Conservation (phyloP, 2,888 invertebrate genomes). For the Temnothorax unifasciatus region DNA sequence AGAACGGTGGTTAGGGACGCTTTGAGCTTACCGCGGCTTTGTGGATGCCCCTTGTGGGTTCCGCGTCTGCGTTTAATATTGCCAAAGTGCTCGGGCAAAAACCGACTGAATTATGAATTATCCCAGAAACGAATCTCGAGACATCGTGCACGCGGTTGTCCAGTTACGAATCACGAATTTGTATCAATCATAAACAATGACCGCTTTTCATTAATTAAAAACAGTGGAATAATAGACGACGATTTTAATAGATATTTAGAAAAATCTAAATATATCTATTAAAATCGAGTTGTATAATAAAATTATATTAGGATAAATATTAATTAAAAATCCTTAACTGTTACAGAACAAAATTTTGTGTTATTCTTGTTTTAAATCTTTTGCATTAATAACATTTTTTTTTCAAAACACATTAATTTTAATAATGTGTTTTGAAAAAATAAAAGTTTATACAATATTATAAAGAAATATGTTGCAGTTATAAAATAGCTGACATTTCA, state of each 20-base stretch:
- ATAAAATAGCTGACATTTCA: background rate
- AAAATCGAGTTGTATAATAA: background rate
- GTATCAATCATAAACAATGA: background rate
- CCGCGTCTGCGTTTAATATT: constrained; percentile 83
- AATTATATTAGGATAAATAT: constrained; percentile 1
- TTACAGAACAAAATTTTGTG: background rate
- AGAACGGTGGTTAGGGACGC: constrained; percentile 73
- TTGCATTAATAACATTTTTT: background rate
- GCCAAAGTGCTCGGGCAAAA: constrained; percentile 84
- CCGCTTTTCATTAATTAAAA: background rate
- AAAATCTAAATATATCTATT: background rate
- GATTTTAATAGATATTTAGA: background rate
- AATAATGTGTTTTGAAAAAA: no score
- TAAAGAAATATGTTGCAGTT: background rate
- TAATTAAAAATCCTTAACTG: background rate
- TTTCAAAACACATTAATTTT: background rate
- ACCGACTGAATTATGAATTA: constrained; percentile 83
- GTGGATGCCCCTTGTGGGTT: constrained; percentile 79
- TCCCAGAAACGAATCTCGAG: constrained; percentile 47
- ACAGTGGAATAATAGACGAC: background rate
- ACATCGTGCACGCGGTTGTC: constrained; percentile 42
- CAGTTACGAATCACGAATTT: constrained; percentile 15
- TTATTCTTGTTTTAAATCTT: background rate
- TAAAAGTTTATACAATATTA: background rate
- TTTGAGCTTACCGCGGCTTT: constrained; percentile 84